These are phyloP conservation scores for Trochalopteron elliotii DNA, from an alignment of 2,113 vertebrate species.

Conservation along the genomic window DNA sequence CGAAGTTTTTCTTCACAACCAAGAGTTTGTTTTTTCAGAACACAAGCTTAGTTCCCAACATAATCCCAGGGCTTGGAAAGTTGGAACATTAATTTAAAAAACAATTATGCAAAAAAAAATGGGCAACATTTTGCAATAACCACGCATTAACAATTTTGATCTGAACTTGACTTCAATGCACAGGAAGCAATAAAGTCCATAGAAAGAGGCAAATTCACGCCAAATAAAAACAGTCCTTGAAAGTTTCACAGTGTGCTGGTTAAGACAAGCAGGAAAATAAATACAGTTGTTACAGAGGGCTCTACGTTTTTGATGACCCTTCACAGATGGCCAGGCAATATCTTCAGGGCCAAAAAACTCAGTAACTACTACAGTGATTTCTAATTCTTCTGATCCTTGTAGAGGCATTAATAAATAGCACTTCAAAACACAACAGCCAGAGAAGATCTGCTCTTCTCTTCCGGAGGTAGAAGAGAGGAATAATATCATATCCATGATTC, in stretches of 20 bases:
- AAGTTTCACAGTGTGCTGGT: neutral
- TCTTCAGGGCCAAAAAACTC: neutral
- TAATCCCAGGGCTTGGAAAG: slow-evolving; percentile 24
- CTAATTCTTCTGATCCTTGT: neutral
- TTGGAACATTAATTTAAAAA: slow-evolving; percentile 26
- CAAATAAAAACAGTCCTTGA: neutral
- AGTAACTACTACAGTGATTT: neutral
- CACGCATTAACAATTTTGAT: slow-evolving; percentile 4
- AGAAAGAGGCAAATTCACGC: neutral
- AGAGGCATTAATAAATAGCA: neutral
- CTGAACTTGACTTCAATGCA: neutral
- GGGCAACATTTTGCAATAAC: slow-evolving; percentile 20
- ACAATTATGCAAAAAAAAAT: neutral
- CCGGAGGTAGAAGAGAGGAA: neutral
- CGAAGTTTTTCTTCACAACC: slow-evolving; percentile 32
- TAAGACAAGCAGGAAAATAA: neutral
- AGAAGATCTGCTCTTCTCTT: neutral
- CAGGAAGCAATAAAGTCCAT: neutral
- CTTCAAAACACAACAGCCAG: neutral
- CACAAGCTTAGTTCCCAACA: neutral
- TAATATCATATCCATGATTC: neutral
- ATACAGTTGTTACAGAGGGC: neutral
- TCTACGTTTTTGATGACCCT: neutral
- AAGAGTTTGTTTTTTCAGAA: slow-evolving; percentile 22
- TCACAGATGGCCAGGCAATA: neutral